phyloP scores from a whole-genome alignment of 2,888 invertebrate genomes.

The Artemia sinica region DNA sequence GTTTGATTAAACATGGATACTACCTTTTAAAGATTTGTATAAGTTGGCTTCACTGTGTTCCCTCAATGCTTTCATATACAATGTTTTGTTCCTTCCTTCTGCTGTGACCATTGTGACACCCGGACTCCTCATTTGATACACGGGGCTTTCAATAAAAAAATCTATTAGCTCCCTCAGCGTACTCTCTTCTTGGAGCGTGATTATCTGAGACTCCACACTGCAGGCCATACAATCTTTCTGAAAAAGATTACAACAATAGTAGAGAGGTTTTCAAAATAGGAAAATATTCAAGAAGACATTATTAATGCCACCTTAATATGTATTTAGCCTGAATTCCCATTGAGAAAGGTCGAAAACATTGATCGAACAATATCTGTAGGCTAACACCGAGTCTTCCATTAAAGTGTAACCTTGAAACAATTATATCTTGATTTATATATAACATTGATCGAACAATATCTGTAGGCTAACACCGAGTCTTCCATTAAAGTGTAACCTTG shows the following conservation, averaged over 20 bases:
- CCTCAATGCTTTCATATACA: constrained; percentile 89
- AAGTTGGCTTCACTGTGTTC: constrained; percentile 72
- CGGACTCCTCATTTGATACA: constrained; percentile 80
- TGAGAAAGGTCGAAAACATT: too few relatives aligned
- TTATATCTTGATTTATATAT: too few relatives aligned
- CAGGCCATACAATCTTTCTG: constrained; percentile 67
- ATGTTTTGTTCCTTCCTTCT: constrained; percentile 67
- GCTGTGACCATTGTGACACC: constrained; percentile 58
- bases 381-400: too few relatives aligned
- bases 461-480: too few relatives aligned
- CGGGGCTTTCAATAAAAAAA: constrained; percentile 51
- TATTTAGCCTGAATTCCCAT: too few relatives aligned
- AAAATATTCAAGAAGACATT: neutral
- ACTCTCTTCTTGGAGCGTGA: constrained; percentile 32
- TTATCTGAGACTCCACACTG: constrained; percentile 38
- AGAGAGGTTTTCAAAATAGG: neutral
- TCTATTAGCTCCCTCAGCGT: constrained; percentile 66
- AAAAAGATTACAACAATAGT: constrained; percentile 15
- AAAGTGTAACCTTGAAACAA: too few relatives aligned
- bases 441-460: too few relatives aligned
- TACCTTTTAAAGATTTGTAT: constrained; percentile 54
- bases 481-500: too few relatives aligned
- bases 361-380: too few relatives aligned
- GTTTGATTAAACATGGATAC: too few relatives aligned
- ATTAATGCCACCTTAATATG: neutral